Conservation (phyloP, 1,140 invertebrate species). For the Radopholus similis region DNA sequence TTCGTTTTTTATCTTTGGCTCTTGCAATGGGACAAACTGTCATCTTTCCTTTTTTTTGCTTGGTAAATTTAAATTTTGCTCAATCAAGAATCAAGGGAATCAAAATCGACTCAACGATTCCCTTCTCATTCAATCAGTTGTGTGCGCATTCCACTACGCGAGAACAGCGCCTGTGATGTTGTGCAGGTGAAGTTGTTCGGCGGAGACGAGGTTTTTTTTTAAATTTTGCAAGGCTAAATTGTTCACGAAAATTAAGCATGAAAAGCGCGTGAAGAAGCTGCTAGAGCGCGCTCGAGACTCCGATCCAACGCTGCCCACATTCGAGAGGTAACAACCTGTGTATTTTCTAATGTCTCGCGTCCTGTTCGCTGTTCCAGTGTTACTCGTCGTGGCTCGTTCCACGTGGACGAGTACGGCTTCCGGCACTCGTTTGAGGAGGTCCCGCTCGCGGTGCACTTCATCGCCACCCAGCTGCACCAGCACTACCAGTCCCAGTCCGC, state of each 20-base stretch:
- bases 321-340: slow-evolving; percentile 61
- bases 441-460: slow-evolving; percentile 64
- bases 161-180: slow-evolving; percentile 60
- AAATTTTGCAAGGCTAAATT: neutral
- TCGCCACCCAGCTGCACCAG: slow-evolving; percentile 64
- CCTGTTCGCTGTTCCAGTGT: slow-evolving; percentile 49
- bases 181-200: slow-evolving; percentile 64
- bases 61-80: neutral
- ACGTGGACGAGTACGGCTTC: slow-evolving; percentile 65
- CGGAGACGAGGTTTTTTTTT: slow-evolving; percentile 61
- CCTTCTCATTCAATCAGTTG: slow-evolving; percentile 44
- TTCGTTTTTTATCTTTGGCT: no score
- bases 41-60: no score
- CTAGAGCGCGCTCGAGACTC: slow-evolving; percentile 63
- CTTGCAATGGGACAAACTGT: no score
- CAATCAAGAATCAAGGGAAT: neutral
- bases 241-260: slow-evolving; percentile 61
- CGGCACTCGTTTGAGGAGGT: slow-evolving; percentile 61
- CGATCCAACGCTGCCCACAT: slow-evolving; percentile 65
- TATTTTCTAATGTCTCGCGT: neutral
- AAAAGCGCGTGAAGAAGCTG: slow-evolving; percentile 62
- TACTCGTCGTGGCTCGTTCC: slow-evolving; percentile 56
- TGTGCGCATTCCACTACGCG: slow-evolving; percentile 63
- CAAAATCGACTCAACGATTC: neutral
- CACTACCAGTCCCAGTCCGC: slow-evolving; percentile 40